Evolutionary conservation across 2,797 vertebrate species (phyloP).

Genomic region (Lithobates pipiens): DNA sequence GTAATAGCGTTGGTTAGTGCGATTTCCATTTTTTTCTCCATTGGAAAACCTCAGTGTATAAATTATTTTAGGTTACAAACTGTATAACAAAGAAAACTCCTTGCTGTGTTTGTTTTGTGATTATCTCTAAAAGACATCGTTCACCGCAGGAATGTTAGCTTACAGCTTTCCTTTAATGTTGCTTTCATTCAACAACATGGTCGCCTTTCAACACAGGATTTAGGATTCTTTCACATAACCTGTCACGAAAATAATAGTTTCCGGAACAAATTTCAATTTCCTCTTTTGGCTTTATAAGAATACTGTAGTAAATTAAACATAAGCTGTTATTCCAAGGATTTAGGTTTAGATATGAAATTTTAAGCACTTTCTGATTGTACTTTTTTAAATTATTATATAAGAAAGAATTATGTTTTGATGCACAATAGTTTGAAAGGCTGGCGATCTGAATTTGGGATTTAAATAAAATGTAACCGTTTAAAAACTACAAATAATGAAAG

Average conservation of each 20-base stretch:
- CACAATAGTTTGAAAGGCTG: neutral
- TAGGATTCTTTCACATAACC: conserved; percentile 51
- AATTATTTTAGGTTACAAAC: conserved; percentile 56
- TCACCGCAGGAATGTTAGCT: conserved; percentile 59
- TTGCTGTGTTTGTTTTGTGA: conserved; percentile 57
- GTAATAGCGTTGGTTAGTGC: neutral
- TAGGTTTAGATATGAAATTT: neutral
- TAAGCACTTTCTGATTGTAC: neutral
- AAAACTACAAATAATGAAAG: neutral
- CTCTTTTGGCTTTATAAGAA: conserved; percentile 31
- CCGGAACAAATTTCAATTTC: conserved; percentile 54
- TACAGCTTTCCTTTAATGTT: conserved; percentile 43
- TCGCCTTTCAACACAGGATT: conserved; percentile 59
- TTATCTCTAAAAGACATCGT: conserved; percentile 49
- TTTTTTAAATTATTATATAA: neutral
- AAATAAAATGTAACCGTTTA: neutral
- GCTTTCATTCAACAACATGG: conserved; percentile 45
- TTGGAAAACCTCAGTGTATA: conserved; percentile 48
- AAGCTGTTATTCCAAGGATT: conserved; percentile 11
- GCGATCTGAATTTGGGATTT: neutral
- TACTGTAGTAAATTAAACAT: conserved; percentile 13
- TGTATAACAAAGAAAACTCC: conserved; percentile 49
- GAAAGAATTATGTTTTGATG: neutral
- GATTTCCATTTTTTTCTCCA: conserved; percentile 1
- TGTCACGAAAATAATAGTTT: conserved; percentile 57